phyloP scores from a whole-genome alignment of 1,140 invertebrate genomes.

The Pseudomyrmex flavicornis region DNA sequence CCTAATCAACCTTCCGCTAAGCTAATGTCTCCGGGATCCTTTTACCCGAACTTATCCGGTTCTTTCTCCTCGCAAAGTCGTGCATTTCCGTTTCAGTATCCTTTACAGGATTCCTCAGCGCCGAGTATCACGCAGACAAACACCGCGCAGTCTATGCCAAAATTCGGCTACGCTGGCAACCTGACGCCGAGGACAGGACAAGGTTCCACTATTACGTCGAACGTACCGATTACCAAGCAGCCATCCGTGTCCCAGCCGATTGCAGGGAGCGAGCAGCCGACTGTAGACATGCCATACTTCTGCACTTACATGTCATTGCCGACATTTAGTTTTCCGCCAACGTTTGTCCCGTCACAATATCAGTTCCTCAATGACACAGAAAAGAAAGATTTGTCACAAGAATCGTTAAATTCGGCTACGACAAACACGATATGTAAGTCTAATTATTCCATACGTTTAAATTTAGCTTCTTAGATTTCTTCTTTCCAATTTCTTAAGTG shows the following conservation, averaged over 20 bases:
- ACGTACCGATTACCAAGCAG: conserved; percentile 27
- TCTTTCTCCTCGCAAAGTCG: background rate
- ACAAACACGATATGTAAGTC: no score
- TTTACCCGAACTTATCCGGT: background rate
- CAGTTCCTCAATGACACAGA: background rate
- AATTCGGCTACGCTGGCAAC: background rate
- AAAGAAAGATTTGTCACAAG: background rate
- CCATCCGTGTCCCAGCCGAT: background rate
- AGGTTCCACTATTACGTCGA: background rate
- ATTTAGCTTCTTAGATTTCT: background rate
- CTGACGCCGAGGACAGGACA: background rate
- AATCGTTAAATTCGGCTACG: background rate
- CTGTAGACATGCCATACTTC: conserved; percentile 64
- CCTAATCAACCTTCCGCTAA: background rate
- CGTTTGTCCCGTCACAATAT: conserved; percentile 9
- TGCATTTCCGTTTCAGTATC: conserved; percentile 16
- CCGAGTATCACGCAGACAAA: conserved; percentile 41
- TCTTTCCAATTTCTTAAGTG: background rate
- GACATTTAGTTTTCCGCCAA: conserved; percentile 68
- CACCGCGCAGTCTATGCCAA: conserved; percentile 19
- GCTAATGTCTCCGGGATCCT: conserved; percentile 25
- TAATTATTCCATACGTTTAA: background rate
- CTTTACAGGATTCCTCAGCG: background rate
- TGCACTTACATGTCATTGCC: conserved; percentile 74
- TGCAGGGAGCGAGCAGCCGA: background rate